Base-by-base conservation (phyloP, 2,113 vertebrate genomes). In the Bungarus multicinctus region DNA sequence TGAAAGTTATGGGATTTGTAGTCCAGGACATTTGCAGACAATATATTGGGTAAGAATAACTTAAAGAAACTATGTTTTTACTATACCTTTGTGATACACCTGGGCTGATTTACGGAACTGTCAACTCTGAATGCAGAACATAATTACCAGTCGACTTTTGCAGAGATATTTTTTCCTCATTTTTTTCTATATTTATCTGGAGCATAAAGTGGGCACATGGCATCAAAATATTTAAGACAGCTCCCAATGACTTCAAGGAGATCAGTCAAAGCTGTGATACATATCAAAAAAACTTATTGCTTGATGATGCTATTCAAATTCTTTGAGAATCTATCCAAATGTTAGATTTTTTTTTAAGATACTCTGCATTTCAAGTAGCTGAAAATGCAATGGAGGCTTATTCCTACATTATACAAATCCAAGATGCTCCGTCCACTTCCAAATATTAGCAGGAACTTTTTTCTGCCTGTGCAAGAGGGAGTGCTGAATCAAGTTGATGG, bases 401-500 rank as follows among this genome's bases (percentile, higher is more conserved):
- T 96, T 96, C 95, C 53, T 45, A 89, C 43, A n/a, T 23, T 53
- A 57, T 20, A 95, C 88, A 96, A 94, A 92, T 95, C 1, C 90
- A 91, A 95, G 89, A 43, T 92, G 95, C 95, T 94, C 95, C 96
- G 92, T 58, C 93, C 95, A 64, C 90, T 91, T 93, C 57, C 94
- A 94, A 96, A 96, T 95, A 96, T 85, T 91, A 96, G 94, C 95
- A 94, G 92, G 94, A 95, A 93, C 92, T 91, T 96, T 92, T 53
- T 93, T 94, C 85, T 0, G 55, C 87, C 95, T 97, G 90, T 94
- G 95, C 93, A 96, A 95, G 95, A 93, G 95, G 89, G 94, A 94
- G 93, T 91, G 94, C 93, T 97, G 96, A 97, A 97, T 95, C 95
- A 95, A 93, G 94, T 90, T 18, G 93, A 94, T 93, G 97, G 96